Conservation (phyloP, 2,113 vertebrate species). For the Reinhardtius hippoglossoides region DNA sequence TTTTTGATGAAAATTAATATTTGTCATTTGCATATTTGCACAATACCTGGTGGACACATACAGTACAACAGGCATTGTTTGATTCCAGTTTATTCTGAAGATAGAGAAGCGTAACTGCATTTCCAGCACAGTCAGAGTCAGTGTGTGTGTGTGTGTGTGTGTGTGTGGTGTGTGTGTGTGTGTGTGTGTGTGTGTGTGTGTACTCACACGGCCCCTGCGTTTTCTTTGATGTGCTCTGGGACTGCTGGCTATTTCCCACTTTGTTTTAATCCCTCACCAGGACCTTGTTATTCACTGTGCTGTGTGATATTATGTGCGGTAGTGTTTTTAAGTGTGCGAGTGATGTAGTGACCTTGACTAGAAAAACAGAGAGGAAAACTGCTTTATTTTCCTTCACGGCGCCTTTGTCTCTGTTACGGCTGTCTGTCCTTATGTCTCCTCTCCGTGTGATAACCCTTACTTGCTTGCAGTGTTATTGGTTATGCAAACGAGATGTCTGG, state of each 20-base stretch:
- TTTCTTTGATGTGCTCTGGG: conserved; percentile 45
- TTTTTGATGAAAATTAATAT: conserved; percentile 80
- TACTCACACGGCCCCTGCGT: neutral
- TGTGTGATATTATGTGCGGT: conserved; percentile 9
- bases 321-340: neutral
- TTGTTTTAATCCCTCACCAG: conserved; percentile 32
- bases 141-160: neutral
- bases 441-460: too few species aligned
- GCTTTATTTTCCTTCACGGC: neutral
- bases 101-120: conserved; percentile 28
- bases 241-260: conserved; percentile 44
- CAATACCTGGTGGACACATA: conserved; percentile 55
- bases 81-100: conserved; percentile 76
- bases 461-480: too few species aligned
- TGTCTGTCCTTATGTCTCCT: too few species aligned
- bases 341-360: conserved; percentile 38
- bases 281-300: conserved; percentile 14
- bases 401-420: neutral
- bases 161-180: neutral
- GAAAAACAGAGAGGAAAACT: neutral
- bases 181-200: neutral
- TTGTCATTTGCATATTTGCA: conserved; percentile 78
- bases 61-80: conserved; percentile 67
- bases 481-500: too few species aligned
- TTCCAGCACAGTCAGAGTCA: conserved; percentile 6